These are phyloP conservation scores for Margarornis squamiger DNA, from an alignment of 2,797 vertebrate species.

Conservation along the genomic window DNA sequence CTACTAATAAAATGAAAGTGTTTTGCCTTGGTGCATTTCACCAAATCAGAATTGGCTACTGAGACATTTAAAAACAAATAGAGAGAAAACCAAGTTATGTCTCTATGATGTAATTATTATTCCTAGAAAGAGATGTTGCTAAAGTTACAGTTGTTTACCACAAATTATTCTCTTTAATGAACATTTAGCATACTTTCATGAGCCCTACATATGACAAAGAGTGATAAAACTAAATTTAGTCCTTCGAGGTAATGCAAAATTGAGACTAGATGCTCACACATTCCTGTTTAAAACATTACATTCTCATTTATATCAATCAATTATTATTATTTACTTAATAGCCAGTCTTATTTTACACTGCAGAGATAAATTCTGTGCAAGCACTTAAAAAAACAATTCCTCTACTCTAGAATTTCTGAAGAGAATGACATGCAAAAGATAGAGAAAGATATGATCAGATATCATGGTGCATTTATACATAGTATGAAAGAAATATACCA, in stretches of 20 bases:
- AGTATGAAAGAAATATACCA: not conserved
- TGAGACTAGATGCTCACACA: accelerated
- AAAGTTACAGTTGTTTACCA: not conserved
- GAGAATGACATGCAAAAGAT: not conserved
- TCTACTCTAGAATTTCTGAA: not conserved
- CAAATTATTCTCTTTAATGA: not conserved
- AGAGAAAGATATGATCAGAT: not conserved
- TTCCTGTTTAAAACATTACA: not conserved
- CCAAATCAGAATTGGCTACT: not conserved
- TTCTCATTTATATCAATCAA: not conserved
- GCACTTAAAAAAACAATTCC: not conserved
- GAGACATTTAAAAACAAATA: not conserved
- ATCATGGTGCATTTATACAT: not conserved
- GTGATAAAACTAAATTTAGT: not conserved
- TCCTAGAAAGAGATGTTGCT: not conserved
- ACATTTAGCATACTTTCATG: not conserved
- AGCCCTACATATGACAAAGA: not conserved
- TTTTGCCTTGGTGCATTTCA: not conserved
- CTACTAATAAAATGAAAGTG: not conserved
- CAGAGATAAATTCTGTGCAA: not conserved
- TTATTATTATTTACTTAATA: not conserved
- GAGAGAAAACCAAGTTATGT: not conserved
- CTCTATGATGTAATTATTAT: not conserved
- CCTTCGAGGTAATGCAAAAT: not conserved
- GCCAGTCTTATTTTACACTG: not conserved